Conservation (phyloP, 2,888 invertebrate genomes). For the Rotaria socialis region DNA sequence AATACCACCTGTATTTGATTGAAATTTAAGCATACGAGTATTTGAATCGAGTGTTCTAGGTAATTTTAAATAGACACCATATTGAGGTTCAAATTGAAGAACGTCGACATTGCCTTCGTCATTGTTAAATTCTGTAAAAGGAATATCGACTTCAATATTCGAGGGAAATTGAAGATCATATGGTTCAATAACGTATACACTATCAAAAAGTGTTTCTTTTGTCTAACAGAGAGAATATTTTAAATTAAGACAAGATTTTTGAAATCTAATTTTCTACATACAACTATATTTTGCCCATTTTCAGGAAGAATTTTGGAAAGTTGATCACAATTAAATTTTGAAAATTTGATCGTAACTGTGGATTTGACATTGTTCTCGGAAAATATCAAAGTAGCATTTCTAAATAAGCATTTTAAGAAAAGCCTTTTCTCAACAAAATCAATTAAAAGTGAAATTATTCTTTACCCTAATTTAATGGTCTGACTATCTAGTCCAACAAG, state of each 20-base stretch:
- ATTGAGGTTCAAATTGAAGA: neutral
- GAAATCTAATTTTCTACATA: neutral
- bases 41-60: neutral
- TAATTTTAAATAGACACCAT: conserved; percentile 18
- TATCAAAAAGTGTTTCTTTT: neutral
- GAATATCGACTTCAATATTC: neutral
- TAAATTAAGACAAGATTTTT: neutral
- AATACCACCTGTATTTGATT: neutral
- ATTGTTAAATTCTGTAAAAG: neutral
- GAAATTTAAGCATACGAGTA: conserved; percentile 2
- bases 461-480: neutral
- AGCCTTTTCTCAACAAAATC: neutral
- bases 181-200: neutral
- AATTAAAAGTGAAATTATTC: neutral
- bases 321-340: neutral
- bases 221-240: neutral
- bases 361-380: neutral
- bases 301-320: neutral
- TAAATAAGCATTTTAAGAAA: neutral
- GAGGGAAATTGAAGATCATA: neutral
- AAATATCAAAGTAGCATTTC: neutral
- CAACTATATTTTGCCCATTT: conserved; percentile 35
- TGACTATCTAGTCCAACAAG: neutral
- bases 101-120: neutral
- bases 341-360: neutral